Base-by-base conservation (phyloP, 1,140 invertebrate genomes). In the Dendroctonus ponderosae region DNA sequence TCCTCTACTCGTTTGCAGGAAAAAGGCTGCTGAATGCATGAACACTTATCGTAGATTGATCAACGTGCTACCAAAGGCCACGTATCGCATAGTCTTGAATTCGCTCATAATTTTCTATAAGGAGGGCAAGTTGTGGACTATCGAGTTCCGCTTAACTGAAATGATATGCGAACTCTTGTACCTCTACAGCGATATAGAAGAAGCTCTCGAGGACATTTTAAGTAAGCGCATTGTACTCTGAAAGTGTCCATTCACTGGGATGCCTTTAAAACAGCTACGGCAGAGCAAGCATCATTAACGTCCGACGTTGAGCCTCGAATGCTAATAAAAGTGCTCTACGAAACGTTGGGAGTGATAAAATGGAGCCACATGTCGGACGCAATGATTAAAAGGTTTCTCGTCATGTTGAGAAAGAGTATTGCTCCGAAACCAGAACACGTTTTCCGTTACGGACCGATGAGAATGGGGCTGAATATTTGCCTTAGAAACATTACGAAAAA, bases 361-460 rank as follows among this genome's bases (percentile, higher is more conserved):
- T 86, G 84, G 83, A 70, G 79, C n/a, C 74, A 79, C 41, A 78
- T 79, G 43, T 69, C 78, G 6, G 75, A 79, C 26, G 41, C 67
- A 3, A 71, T 81, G 5, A 61, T 85, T 0, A 74, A 79, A 39
- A 80, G 78, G 53, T 72, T 85, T 37, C 69, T 86, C 26, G 69
- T 75, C 37, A 76, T 84, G 26, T 84, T 82, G 62, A 75, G 80
- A 15, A 69, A 73, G 5, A 80, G 80, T 63, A 77, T 84, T 56
- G 70, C 64, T 8, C 77, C 74, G 12, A 67, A 70, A 9, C 69
- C 70, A 7, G 54, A 68, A 5, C 64, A 75, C 52, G 26, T 66
- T 9, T 46, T 59, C 4, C 57, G 64, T 52, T 72, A 74, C 12
- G 57, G 65, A 7, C 67, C 52, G 0, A 80, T 76, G 53, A 60